Base-by-base conservation (phyloP, 2,113 vertebrate species). In the Ammospiza nelsoni region DNA sequence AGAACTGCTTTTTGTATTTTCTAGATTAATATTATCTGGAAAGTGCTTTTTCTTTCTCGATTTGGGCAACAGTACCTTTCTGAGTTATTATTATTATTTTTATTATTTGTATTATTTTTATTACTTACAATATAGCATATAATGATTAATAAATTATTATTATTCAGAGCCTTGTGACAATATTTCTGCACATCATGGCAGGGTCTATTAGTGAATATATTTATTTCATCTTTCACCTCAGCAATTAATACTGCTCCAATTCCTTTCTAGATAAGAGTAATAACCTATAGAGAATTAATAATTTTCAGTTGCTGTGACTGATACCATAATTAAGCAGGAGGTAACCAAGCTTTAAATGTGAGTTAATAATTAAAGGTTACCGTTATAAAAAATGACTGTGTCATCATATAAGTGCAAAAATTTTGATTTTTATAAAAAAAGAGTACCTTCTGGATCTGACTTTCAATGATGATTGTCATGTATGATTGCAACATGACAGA, bases 301-400 rank as follows among this genome's bases (percentile, higher is more conserved):
- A 74, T 13, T 93, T 80, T 89, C 79, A 24, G 27, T 49, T 94
- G 27, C n/a, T 74, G 37, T 94, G 89, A 96, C 69, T 97, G 93
- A 96, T 48, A 48, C 18, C 48, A 65, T 90, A 96, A 89, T 89
- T 80, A 76, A 75, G 57, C 35, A 91, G 62, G 62, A 96, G 71
- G 29, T 89, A 46, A 79, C 61, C 78, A 90, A 91, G 83, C 31
- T 83, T 95, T 94, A 72, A 76, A 31, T 66, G 44, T 84, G 55
- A 90, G n/a, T 66, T 48, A 74, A 89, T 93, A 97, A 95, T 93
- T 92, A 96, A 73, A 87, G 48, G 37, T 57, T 96, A 16, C 55
- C 86, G 11, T 67, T 92, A 67, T 20, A 85, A 73, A 78, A 78
- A 39, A 55, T 23, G 19, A 94, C 49, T 31, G 24, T 19, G 16